Evolutionary conservation across 1,140 invertebrate species (phyloP).

Genomic region (Ptiloglossa arizonensis): DNA sequence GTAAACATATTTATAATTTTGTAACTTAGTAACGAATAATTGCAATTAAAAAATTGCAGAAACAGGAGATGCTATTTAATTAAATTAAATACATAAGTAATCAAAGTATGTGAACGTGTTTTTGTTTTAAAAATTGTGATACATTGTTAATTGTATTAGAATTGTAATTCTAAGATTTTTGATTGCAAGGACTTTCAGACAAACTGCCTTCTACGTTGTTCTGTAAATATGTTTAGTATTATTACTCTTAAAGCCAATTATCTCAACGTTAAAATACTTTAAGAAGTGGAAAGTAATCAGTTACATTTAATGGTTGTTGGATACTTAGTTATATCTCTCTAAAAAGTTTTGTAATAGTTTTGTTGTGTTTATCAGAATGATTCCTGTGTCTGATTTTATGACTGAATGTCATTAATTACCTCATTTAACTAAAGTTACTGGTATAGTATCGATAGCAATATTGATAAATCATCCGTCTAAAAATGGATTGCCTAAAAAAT

Average conservation of each 20-base stretch:
- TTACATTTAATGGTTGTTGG: constrained; percentile 62
- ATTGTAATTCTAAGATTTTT: constrained; percentile 31
- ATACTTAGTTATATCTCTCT: constrained; percentile 54
- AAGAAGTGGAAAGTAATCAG: constrained; percentile 61
- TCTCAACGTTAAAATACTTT: constrained; percentile 63
- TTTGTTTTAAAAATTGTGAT: constrained; percentile 12
- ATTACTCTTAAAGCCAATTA: constrained; percentile 73
- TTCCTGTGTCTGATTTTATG: constrained; percentile 68
- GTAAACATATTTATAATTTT: constrained; percentile 15
- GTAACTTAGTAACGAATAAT: neutral
- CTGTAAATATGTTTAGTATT: constrained; percentile 74
- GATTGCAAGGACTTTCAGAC: constrained; percentile 49
- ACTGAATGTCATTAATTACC: constrained; percentile 76
- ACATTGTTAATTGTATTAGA: constrained; percentile 23
- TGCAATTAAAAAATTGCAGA: neutral
- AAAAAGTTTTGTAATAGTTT: constrained; percentile 53
- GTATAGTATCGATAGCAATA: constrained; percentile 70
- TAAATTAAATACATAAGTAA: neutral
- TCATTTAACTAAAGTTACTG: constrained; percentile 79
- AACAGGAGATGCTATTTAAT: neutral
- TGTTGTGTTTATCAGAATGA: constrained; percentile 63
- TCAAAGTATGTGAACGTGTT: neutral
- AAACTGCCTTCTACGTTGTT: constrained; percentile 71
- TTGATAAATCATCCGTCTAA: constrained; percentile 77
- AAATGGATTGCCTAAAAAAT: constrained; percentile 76